Conservation (phyloP, 2,797 vertebrate species). For the Rhynchonycteris naso region DNA sequence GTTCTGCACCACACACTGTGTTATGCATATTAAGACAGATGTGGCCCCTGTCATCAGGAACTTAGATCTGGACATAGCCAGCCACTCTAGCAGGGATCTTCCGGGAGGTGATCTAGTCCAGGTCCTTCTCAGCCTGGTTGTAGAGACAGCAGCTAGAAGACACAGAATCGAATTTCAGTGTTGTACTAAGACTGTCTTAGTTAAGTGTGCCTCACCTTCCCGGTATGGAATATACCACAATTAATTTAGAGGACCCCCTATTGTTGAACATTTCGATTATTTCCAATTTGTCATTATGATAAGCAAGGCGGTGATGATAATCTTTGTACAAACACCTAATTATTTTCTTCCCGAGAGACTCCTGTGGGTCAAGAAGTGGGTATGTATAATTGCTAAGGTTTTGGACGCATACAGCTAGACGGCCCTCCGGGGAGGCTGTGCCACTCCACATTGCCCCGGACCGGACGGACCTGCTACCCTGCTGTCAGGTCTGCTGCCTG, state of each 20-base stretch:
- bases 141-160: neutral
- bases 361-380: neutral
- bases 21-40: neutral
- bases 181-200: fast-evolving
- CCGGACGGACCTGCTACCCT: fast-evolving
- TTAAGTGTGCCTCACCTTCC: neutral
- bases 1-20: neutral
- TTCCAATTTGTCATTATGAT: neutral
- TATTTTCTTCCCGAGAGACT: neutral
- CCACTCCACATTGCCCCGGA: fast-evolving
- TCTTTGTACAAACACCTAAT: neutral
- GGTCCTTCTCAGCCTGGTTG: neutral
- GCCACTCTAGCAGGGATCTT: too few relatives aligned
- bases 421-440: neutral
- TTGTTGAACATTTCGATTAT: neutral
- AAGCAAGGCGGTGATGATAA: neutral
- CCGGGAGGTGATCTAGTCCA: neutral
- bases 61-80: neutral
- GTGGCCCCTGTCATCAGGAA: neutral
- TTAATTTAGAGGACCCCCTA: neutral
- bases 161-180: neutral
- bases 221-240: neutral
- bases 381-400: neutral
- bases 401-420: neutral
- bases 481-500: fast-evolving